Base-by-base conservation (phyloP, 2,888 invertebrate species). In the Hecatera dysodea region DNA sequence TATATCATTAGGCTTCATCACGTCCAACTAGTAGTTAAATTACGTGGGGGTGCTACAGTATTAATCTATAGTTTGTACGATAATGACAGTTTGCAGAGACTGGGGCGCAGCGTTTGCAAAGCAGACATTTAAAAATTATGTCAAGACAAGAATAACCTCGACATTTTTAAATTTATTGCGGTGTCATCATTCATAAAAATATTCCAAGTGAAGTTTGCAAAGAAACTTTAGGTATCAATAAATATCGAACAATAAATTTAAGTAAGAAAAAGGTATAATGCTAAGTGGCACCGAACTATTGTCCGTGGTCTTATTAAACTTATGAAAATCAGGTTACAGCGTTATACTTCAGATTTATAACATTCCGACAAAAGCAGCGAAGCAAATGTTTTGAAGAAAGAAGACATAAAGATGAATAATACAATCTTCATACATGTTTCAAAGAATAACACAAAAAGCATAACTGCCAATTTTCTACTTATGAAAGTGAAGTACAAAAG, bases 1-100 rank as follows among this genome's bases (percentile, higher is more conserved):
- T 90, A 85, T 92, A 90, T 93, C 90, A 93, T 93, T 93, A 93
- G 89, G 83, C 82, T 77, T 77, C 85, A 90, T 89, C 89, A 88
- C 86, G 87, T 88, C 84, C 80, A 85, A 76, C 87, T 86, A 88
- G 84, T 81, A 68, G 75, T 82, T 89, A 89, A 91, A 87, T 91
- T 90, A 92, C 89, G 83, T 80, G 72, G 70, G 56, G 59, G 53
- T 59, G 36, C 24, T 53, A 61, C 55, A 68, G 52, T 68, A 72
- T 78, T 67, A 80, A 80, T 80, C 63, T 64, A 69, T 77, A 56
- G 56, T 67, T 79, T 80, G 46, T 24, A 8, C 12, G 50, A 60
- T 76, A 63, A 72, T 76, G 46, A 2, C 39, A 61, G 64, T 67
- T 76, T 80, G 50, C 22, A 61, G 11, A n/a, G 9, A 29, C 39